Evolutionary conservation across 2,113 vertebrate genomes (phyloP).

Genomic region (Clarias batrachus): DNA sequence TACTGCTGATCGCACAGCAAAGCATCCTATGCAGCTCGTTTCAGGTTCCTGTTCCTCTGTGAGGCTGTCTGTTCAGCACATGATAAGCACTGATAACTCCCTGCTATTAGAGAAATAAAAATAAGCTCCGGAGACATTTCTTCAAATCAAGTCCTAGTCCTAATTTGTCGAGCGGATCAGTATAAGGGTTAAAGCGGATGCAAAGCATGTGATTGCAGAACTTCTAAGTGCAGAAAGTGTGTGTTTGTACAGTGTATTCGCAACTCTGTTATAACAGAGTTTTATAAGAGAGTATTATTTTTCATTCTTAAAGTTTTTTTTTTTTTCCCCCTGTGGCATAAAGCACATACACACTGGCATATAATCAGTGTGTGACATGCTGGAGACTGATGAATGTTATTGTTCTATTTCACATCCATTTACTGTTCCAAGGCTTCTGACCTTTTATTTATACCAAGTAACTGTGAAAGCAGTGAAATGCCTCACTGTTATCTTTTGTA

Average conservation of each 20-base stretch:
- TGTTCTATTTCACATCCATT: constrained; percentile 17
- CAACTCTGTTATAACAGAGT: not conserved
- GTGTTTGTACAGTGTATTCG: not conserved
- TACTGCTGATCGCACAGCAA: constrained; percentile 13
- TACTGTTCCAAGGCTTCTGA: constrained; percentile 19
- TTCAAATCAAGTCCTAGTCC: constrained; percentile 1
- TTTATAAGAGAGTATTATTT: too few species aligned
- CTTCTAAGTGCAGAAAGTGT: not conserved
- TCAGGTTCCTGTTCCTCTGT: constrained; percentile 2
- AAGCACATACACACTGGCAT: not conserved
- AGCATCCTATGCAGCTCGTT: not conserved
- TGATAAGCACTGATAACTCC: constrained; percentile 36
- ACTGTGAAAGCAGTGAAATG: not conserved
- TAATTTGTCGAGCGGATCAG: not conserved
- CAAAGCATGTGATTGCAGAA: not conserved
- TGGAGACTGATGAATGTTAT: not conserved
- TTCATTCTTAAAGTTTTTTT: not conserved
- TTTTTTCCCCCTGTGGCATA: not conserved
- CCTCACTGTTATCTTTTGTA: constrained; percentile 3
- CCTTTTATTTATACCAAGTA: constrained; percentile 4
- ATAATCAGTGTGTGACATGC: not conserved
- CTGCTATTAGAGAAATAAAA: constrained; percentile 45
- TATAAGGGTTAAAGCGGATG: not conserved
- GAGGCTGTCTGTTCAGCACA: constrained; percentile 40
- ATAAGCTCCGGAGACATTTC: constrained; percentile 33